phyloP scores from a whole-genome alignment of 2,888 invertebrate genomes.

The Sthenelais limicola region DNA sequence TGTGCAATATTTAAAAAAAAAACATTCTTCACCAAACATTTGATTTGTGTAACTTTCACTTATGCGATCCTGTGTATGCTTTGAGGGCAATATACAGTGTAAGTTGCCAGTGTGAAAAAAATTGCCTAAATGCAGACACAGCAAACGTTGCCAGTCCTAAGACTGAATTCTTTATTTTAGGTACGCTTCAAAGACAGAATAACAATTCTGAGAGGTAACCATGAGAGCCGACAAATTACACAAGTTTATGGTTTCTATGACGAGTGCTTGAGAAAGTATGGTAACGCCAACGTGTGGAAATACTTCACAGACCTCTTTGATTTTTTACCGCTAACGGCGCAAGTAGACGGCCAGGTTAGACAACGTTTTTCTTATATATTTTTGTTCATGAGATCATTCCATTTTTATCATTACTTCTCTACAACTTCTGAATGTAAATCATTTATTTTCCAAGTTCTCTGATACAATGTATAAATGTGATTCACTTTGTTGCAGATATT shows the following conservation, averaged over 20 bases:
- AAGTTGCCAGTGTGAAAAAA: too few species aligned
- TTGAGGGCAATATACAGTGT: too few species aligned
- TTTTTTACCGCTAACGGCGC: conserved; percentile 97
- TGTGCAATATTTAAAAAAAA: too few species aligned
- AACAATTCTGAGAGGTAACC: conserved; percentile 98
- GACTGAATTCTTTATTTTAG: conserved; percentile 71
- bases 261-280: conserved; percentile 99
- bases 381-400: neutral
- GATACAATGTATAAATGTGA: too few species aligned
- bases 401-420: too few species aligned
- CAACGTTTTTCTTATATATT: neutral
- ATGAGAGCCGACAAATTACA: conserved; percentile 99
- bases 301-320: conserved; percentile 99
- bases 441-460: too few species aligned
- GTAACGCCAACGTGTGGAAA: conserved; percentile 99
- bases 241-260: conserved; percentile 99
- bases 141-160: too few species aligned
- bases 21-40: too few species aligned
- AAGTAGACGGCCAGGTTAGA: conserved; percentile 86
- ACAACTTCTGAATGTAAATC: too few species aligned
- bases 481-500: conserved; percentile 89
- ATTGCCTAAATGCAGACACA: too few species aligned
- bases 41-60: too few species aligned
- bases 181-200: conserved; percentile 98
- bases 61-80: too few species aligned